A percentile compares a stretch with the other conserved stretches of the same genome.
Evolutionary conservation across 2,113 vertebrate genomes (phyloP).

Genomic region (Oxyura jamaicensis): DNA sequence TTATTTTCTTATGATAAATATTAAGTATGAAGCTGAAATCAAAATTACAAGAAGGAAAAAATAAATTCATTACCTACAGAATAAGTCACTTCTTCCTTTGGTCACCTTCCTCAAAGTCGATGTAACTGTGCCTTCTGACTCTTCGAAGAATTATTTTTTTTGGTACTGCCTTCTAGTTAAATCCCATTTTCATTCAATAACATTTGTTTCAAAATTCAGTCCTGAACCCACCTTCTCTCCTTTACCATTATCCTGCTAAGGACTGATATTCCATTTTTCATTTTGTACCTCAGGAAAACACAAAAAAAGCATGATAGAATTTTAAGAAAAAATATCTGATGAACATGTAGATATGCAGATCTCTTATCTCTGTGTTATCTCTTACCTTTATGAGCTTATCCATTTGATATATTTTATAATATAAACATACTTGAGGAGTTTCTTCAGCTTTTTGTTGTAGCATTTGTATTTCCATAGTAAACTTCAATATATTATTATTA

Average conservation of each 20-base stretch:
- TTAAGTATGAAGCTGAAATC: not conserved
- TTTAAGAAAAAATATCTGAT: not conserved
- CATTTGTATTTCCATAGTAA: not conserved
- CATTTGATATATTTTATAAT: not conserved
- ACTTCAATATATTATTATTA: not conserved
- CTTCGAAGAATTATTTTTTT: not conserved
- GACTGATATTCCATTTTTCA: not conserved
- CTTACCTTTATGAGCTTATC: not conserved
- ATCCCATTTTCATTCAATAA: not conserved
- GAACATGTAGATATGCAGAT: not conserved
- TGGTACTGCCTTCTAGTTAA: not conserved
- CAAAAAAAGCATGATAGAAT: fast-evolving
- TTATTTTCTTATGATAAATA: not conserved
- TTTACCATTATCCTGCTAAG: not conserved
- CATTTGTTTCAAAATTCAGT: not conserved
- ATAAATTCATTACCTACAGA: not conserved
- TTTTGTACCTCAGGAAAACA: not conserved
- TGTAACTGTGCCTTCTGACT: not conserved
- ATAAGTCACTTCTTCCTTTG: not conserved
- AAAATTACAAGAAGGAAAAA: not conserved
- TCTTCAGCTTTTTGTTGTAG: not conserved
- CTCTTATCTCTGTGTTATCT: not conserved
- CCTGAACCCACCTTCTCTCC: not conserved
- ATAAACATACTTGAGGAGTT: not conserved
- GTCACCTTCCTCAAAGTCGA: not conserved